A percentile compares a stretch with the other conserved stretches of the same genome.
phyloP scores from a whole-genome alignment of 2,888 invertebrate genomes.

The Osedax fenrisi region DNA sequence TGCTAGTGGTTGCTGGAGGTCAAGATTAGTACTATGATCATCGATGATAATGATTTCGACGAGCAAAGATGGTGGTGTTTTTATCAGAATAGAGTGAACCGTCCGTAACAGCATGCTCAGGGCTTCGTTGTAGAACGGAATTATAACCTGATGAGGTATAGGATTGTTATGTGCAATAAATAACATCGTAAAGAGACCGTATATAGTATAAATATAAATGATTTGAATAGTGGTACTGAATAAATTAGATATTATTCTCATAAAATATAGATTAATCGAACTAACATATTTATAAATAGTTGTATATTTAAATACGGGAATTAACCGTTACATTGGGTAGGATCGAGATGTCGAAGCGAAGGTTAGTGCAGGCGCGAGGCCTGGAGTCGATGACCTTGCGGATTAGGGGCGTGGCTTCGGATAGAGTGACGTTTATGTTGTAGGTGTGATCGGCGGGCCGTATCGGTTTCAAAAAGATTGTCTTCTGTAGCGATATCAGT shows the following conservation, averaged over 20 bases:
- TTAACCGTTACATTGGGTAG: slow-evolving; percentile 31
- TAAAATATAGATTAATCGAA: no score
- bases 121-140: slow-evolving; percentile 40
- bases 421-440: slow-evolving; percentile 38
- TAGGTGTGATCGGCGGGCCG: slow-evolving; percentile 36
- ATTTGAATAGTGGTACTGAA: no score
- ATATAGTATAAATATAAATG: no score
- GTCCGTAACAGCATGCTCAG: slow-evolving; percentile 45
- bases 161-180: no score
- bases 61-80: slow-evolving; percentile 36
- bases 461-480: slow-evolving; percentile 32
- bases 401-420: slow-evolving; percentile 35
- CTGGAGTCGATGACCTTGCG: slow-evolving; percentile 35
- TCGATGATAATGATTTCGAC: slow-evolving; percentile 34
- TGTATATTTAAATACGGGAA: no score
- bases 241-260: no score
- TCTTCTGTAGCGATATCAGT: slow-evolving; percentile 24
- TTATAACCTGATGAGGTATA: slow-evolving; percentile 32
- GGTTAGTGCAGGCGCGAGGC: slow-evolving; percentile 27
- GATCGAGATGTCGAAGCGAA: slow-evolving; percentile 24
- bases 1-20: slow-evolving; percentile 35
- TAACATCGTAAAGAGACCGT: no score
- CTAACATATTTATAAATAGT: no score
- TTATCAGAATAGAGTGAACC: slow-evolving; percentile 37
- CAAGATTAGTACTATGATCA: slow-evolving; percentile 33